Percentiles rank a stretch among this genome's conserved stretches.
These are phyloP conservation scores for Euura lappo DNA, from an alignment of 1,140 invertebrate species.

Conservation along the genomic window DNA sequence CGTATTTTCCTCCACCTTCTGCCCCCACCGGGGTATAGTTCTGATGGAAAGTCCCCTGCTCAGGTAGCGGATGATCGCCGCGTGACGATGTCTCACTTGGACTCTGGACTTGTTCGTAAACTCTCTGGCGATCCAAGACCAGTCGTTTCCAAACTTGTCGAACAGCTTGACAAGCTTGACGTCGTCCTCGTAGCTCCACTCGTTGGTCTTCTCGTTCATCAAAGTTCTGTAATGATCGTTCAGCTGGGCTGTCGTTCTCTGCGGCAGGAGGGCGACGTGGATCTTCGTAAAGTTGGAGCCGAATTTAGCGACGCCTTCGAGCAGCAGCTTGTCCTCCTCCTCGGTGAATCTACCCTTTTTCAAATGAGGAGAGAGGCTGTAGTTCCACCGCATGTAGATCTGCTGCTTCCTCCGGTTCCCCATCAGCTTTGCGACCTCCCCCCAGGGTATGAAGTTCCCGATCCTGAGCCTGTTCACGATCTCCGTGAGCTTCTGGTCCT, in stretches of 20 bases:
- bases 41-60: slow-evolving; percentile 30
- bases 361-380: slow-evolving; percentile 53
- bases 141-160: slow-evolving; percentile 49
- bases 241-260: slow-evolving; percentile 62
- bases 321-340: slow-evolving; percentile 67
- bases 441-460: slow-evolving; percentile 72
- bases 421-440: slow-evolving; percentile 65
- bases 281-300: slow-evolving; percentile 65
- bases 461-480: slow-evolving; percentile 63
- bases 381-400: slow-evolving; percentile 63
- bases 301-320: slow-evolving; percentile 66
- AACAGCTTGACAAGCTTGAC: slow-evolving; percentile 51
- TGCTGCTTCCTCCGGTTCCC: slow-evolving; percentile 67
- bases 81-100: slow-evolving; percentile 58
- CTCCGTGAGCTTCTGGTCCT: slow-evolving; percentile 64
- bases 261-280: slow-evolving; percentile 57
- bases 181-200: slow-evolving; percentile 60
- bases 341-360: slow-evolving; percentile 66
- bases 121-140: slow-evolving; percentile 53
- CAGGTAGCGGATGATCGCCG: slow-evolving; percentile 44
- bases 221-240: slow-evolving; percentile 61
- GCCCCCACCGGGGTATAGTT: slow-evolving; percentile 31
- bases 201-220: slow-evolving; percentile 39
- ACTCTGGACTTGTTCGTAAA: slow-evolving; percentile 57
- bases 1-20: neutral